Conservation (phyloP, 2,888 invertebrate genomes). For the Beris chalybata region DNA sequence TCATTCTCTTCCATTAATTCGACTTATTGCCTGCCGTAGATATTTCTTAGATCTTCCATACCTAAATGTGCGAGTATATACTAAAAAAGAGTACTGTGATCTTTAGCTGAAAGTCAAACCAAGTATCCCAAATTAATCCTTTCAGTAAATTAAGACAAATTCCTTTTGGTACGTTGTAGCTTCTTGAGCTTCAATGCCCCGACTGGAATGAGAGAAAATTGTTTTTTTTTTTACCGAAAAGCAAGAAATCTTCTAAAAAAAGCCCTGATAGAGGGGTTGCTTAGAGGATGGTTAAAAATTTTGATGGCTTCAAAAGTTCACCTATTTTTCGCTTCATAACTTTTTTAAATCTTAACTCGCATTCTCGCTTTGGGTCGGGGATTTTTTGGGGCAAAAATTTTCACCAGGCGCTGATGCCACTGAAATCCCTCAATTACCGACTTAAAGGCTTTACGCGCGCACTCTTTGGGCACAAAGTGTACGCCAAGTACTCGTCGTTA, state of each 20-base stretch:
- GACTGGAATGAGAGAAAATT: too few species aligned
- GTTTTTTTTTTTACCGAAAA: not conserved
- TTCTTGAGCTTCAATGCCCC: too few species aligned
- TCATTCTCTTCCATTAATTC: not conserved
- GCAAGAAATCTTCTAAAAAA: not conserved
- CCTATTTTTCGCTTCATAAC: conserved; percentile 39
- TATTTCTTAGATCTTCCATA: not conserved
- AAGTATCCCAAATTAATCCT: conserved; percentile 35
- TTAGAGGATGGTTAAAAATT: conserved; percentile 10
- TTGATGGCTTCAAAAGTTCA: conserved; percentile 37
- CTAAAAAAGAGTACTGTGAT: conserved; percentile 12
- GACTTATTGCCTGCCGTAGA: not conserved
- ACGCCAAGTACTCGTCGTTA: not conserved
- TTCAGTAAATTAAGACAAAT: conserved; percentile 38
- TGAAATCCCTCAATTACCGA: conserved; percentile 34
- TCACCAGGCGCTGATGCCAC: conserved; percentile 3
- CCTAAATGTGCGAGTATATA: not conserved
- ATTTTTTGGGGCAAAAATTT: conserved; percentile 11
- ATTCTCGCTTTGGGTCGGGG: not conserved
- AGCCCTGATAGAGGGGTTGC: not conserved
- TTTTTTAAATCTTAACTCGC: conserved; percentile 36
- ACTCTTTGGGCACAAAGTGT: conserved; percentile 18
- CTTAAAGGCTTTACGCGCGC: conserved; percentile 37
- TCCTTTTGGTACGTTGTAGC: conserved; percentile 15
- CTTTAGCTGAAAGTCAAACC: conserved; percentile 27